phyloP scores from a whole-genome alignment of 2,797 vertebrate species.

The Trichosurus vulpecula region DNA sequence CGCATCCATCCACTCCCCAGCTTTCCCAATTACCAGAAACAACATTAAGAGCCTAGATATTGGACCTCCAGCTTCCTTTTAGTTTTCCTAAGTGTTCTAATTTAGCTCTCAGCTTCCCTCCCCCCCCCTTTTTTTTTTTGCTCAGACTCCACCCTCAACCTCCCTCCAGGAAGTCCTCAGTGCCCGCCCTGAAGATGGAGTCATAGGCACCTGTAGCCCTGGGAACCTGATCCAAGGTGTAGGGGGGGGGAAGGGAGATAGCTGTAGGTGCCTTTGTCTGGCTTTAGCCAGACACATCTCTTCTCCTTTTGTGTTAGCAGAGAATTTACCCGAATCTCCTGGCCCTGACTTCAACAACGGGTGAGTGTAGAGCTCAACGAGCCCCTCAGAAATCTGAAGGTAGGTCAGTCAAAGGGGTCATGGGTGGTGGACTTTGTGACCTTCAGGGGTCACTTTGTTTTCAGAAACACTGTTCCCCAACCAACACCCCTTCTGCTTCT shows the following conservation, averaged over 20 bases:
- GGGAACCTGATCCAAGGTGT: conserved; percentile 76
- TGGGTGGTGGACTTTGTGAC: not conserved
- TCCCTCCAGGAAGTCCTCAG: conserved; percentile 32
- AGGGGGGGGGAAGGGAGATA: conserved; percentile 58
- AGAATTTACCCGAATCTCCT: conserved; percentile 47
- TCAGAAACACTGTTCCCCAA: not conserved
- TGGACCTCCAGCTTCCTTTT: not conserved
- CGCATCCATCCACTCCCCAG: not conserved
- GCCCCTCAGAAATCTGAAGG: conserved; percentile 19
- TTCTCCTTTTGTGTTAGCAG: conserved; percentile 68
- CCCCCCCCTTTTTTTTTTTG: conserved; percentile 1
- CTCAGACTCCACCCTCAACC: conserved; percentile 48
- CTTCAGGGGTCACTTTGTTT: conserved; percentile 5
- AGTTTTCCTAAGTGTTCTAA: not conserved
- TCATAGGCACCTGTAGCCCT: conserved; percentile 71
- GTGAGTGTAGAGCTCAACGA: conserved; percentile 62
- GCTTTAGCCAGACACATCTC: conserved; percentile 57
- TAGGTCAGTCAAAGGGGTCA: not conserved
- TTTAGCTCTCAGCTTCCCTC: not conserved
- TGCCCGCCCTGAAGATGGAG: conserved; percentile 76
- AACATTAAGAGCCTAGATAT: not conserved
- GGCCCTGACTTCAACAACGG: conserved; percentile 54
- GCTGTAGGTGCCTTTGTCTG: conserved; percentile 68
- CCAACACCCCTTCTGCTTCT: not conserved
- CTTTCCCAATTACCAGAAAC: not conserved